These are phyloP conservation scores for Plebejus melissa DNA, from an alignment of 2,888 invertebrate species.

Conservation along the genomic window DNA sequence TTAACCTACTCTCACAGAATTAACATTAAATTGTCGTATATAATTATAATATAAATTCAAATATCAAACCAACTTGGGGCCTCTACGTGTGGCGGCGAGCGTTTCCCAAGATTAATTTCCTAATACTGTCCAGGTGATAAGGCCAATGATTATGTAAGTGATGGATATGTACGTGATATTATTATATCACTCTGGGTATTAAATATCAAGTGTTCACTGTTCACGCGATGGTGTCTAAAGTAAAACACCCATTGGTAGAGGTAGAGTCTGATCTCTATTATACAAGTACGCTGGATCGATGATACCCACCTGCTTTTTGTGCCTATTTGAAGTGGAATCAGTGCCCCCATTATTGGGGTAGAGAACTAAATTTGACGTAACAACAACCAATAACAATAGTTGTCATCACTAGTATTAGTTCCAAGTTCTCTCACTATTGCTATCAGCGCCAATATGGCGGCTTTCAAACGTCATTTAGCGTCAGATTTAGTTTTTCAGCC, in stretches of 20 bases:
- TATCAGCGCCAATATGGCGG: no score
- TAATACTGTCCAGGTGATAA: constrained; percentile 55
- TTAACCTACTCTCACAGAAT: not conserved
- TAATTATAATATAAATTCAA: constrained; percentile 1
- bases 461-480: no score
- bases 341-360: no score
- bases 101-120: constrained; percentile 44
- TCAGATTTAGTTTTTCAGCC: no score
- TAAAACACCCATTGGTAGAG: not conserved
- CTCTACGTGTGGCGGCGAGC: constrained; percentile 21
- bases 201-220: constrained; percentile 28
- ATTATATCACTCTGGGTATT: constrained; percentile 49
- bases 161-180: constrained; percentile 58
- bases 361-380: no score
- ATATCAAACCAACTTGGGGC: constrained; percentile 16
- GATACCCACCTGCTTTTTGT: no score
- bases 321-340: no score
- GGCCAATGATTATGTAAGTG: constrained; percentile 61
- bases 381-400: no score
- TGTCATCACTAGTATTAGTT: no score
- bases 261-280: no score
- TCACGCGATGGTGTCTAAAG: not conserved
- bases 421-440: no score
- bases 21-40: not conserved
- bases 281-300: no score